Evolutionary conservation across 1,140 invertebrate species (phyloP).

Genomic region (Macrobrachium rosenbergii): DNA sequence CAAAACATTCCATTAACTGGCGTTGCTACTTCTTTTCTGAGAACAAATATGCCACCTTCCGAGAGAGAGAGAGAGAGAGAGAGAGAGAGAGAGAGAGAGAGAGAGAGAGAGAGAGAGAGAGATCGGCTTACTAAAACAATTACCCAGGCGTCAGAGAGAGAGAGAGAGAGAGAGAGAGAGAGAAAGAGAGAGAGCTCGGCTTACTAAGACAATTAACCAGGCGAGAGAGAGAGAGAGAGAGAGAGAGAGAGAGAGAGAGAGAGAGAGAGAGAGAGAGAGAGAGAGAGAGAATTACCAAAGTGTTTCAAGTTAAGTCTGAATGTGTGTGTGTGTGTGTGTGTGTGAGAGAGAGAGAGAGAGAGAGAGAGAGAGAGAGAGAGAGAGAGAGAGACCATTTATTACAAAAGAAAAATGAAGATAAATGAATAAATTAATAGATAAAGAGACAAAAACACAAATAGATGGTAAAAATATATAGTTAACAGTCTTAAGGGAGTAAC

Average conservation of each 20-base stretch:
- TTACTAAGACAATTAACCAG: too few relatives aligned
- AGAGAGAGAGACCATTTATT: background rate
- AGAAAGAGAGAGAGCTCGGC: background rate
- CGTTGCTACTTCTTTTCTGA: background rate
- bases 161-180: background rate
- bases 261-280: background rate
- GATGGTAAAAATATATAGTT: too few relatives aligned
- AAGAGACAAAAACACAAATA: too few relatives aligned
- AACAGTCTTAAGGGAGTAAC: background rate
- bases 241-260: background rate
- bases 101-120: background rate
- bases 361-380: slow-evolving; percentile 4
- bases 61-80: slow-evolving; percentile 20
- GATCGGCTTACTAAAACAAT: too few relatives aligned
- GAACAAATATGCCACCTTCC: background rate
- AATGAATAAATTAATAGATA: too few relatives aligned
- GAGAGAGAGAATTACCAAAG: background rate
- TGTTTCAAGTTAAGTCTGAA: too few relatives aligned
- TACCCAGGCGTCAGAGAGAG: too few relatives aligned
- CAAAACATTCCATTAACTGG: background rate
- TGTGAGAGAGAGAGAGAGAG: slow-evolving; percentile 1
- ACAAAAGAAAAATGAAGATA: background rate
- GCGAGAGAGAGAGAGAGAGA: background rate
- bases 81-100: slow-evolving; percentile 18
- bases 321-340: too few relatives aligned